Evolutionary conservation across 2,888 invertebrate genomes (phyloP), one percentile per base, ranked within the genome.

Genomic region (Sepioteuthis lessoniana): DNA sequence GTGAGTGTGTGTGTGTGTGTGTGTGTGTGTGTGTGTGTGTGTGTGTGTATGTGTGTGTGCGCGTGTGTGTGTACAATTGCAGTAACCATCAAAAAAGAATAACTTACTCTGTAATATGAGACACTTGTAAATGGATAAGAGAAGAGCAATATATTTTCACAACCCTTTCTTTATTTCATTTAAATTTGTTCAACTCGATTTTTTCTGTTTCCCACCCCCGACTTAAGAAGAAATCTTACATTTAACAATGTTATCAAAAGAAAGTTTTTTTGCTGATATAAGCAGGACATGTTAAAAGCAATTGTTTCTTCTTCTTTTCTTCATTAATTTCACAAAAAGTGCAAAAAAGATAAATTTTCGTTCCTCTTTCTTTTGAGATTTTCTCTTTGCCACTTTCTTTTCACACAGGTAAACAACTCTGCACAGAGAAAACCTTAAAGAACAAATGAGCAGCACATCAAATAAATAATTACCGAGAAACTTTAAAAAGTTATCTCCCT

Each of bases 41-140:
- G n/a, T 76, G n/a, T 76, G n/a, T 76, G n/a, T 76, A 76, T 76
- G n/a, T 76, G n/a, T 76, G n/a, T 76, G n/a, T 76, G n/a, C n/a
- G n/a, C n/a, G n/a, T 76, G n/a, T 76, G n/a, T 76, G n/a, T 76
- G n/a, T 76, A 76, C n/a, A 76, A 76, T 76, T 35, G 3, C n/a
- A 76, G 76, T 76, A 76, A 76, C 35, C n/a, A 76, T 76, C 16
- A 76, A 21, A 42, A 55, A 55, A 55, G 25, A 55, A 55, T 25
- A 55, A 55, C n/a, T 76, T 35, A 76, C 76, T n/a, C 35, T 76
- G 76, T n/a, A 76, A 76, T n/a, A 76, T 7, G 76, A 76, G 76
- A 76, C 76, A 76, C 76, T 76, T 76, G 76, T n/a, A n/a, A 76
- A 76, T 76, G 76, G n/a, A 76, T 76, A 76, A 76, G n/a, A 76